phyloP scores from a whole-genome alignment of 1,140 invertebrate species.

The Fopius arisanus region DNA sequence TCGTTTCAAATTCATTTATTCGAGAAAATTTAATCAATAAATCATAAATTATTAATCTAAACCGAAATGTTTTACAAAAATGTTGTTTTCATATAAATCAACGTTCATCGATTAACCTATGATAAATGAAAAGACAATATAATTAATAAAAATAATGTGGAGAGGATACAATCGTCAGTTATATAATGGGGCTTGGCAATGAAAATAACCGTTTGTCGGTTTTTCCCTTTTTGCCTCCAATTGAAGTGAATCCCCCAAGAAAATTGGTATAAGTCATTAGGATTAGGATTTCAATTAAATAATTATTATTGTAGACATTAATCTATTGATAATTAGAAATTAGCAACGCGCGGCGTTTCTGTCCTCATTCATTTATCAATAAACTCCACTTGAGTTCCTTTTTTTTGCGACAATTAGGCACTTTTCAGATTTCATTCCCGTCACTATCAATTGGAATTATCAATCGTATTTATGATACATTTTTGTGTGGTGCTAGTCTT shows the following conservation, averaged over 20 bases:
- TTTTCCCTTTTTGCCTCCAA: no score
- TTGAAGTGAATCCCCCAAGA: background rate
- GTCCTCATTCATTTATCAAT: background rate
- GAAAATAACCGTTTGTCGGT: background rate
- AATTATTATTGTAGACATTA: background rate
- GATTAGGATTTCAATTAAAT: background rate
- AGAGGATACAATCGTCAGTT: background rate
- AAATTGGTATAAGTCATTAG: background rate
- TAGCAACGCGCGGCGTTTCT: background rate
- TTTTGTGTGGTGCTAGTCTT: no score
- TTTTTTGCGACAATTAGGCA: slow-evolving; percentile 30
- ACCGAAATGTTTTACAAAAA: background rate
- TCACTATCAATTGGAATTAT: no score
- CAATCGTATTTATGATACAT: no score
- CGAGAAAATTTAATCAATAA: background rate
- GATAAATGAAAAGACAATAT: background rate
- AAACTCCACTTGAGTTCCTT: background rate
- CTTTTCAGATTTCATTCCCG: slow-evolving; percentile 22
- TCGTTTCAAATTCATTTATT: background rate
- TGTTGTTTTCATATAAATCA: background rate
- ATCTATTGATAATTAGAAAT: background rate
- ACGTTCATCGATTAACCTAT: background rate
- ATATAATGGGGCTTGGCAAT: background rate
- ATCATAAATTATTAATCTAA: background rate
- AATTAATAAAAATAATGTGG: background rate